These are phyloP conservation scores for Misgurnus mizolepis DNA, from an alignment of 2,113 vertebrate species.

Conservation along the genomic window DNA sequence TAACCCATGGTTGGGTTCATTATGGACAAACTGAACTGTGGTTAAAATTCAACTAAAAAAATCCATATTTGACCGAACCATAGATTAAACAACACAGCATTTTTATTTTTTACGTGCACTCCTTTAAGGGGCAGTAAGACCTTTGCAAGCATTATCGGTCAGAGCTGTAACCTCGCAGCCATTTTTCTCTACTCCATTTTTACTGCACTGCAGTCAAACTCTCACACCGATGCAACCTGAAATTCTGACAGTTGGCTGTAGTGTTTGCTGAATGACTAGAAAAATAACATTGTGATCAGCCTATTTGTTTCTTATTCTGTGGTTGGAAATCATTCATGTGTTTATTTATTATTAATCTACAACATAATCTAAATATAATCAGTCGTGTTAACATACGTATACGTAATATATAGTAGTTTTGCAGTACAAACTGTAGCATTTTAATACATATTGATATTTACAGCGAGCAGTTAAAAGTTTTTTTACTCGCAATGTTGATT, in stretches of 20 bases:
- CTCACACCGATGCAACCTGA: slow-evolving; percentile 15
- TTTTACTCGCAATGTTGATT: too few relatives aligned
- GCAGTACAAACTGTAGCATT: not conserved
- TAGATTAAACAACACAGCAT: too few relatives aligned
- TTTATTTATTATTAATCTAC: not conserved
- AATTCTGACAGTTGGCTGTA: slow-evolving; percentile 28
- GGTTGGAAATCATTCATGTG: not conserved
- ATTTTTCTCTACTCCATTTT: slow-evolving; percentile 2
- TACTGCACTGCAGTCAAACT: slow-evolving; percentile 34
- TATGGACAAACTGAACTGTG: too few relatives aligned
- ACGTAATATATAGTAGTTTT: too few relatives aligned
- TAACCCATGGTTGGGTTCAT: too few relatives aligned
- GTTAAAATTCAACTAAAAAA: too few relatives aligned
- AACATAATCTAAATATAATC: too few relatives aligned
- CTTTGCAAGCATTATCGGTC: not conserved
- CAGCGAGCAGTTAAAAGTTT: not conserved
- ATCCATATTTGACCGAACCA: too few relatives aligned
- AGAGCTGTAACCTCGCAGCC: slow-evolving; percentile 10
- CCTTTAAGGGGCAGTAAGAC: slow-evolving; percentile 2
- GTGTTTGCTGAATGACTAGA: slow-evolving; percentile 8
- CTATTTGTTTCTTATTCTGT: not conserved
- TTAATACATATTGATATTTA: not conserved
- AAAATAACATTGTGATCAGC: not conserved
- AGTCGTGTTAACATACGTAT: too few relatives aligned
- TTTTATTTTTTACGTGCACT: too few relatives aligned